Conservation (phyloP, 2,888 invertebrate species). For the Zeuzera pyrina region DNA sequence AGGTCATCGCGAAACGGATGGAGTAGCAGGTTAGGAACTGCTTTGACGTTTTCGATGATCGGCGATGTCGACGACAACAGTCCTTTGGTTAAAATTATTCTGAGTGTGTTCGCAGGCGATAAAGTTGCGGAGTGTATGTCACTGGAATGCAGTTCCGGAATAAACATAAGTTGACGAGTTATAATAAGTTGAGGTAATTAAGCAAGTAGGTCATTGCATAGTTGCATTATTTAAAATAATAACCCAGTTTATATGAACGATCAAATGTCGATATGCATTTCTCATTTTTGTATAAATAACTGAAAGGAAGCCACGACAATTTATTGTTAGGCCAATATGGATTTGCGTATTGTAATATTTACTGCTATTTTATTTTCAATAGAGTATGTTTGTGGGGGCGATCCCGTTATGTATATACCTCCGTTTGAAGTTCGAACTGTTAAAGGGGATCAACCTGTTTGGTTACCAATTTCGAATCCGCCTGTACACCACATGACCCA, state of each 20-base stretch:
- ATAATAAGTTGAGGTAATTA: slow-evolving; percentile 12
- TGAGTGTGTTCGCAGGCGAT: slow-evolving; percentile 54
- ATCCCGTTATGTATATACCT: slow-evolving; percentile 29
- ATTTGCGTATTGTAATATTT: too few species aligned
- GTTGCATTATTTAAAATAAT: slow-evolving; percentile 5
- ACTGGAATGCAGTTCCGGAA: slow-evolving; percentile 58
- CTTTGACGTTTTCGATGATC: slow-evolving; percentile 52
- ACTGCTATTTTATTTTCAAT: too few species aligned
- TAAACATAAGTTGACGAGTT: slow-evolving; percentile 56
- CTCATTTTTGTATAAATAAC: slow-evolving; percentile 24
- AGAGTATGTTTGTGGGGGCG: too few species aligned
- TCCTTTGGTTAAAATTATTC: slow-evolving; percentile 48
- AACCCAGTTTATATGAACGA: slow-evolving; percentile 1
- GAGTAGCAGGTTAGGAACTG: slow-evolving; percentile 51
- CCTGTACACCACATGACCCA: slow-evolving; percentile 2
- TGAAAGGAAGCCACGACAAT: slow-evolving; percentile 19
- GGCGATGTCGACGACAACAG: slow-evolving; percentile 55
- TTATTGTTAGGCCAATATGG: slow-evolving; percentile 28
- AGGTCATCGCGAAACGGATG: slow-evolving; percentile 39
- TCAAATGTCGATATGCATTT: slow-evolving; percentile 34
- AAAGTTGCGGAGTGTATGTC: slow-evolving; percentile 64
- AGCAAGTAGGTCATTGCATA: slow-evolving; percentile 29
- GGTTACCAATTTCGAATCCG: slow-evolving; percentile 9
- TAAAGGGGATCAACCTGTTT: slow-evolving; percentile 11
- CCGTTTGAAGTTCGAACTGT: slow-evolving; percentile 31